Evolutionary conservation across 2,113 vertebrate genomes (phyloP), one percentile per base, ranked within the genome.

Genomic region (Cebidichthys violaceus): DNA sequence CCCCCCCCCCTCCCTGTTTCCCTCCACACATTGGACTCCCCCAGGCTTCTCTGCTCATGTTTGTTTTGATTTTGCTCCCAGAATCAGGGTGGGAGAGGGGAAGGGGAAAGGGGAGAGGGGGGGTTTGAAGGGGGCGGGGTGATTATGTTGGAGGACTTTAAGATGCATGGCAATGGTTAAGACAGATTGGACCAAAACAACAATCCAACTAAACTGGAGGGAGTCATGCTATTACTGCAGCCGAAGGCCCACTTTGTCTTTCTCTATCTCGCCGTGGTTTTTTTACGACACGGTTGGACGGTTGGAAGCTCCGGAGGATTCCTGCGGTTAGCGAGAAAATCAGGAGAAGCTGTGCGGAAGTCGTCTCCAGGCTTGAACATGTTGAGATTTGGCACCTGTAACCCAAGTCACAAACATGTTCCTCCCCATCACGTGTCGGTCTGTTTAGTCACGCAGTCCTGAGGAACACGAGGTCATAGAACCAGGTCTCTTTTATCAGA

Each of bases 21-120:
- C 81, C 71, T 82, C 71, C 55, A 75, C 85, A 77, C 90, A 79
- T 85, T 75, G 79, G 76, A 81, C 84, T 86, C 86, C 87, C 87
- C 72, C 35, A 87, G 88, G 88, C 89, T 84, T 74, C 86, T 83
- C 90, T 76, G 82, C 92, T 91, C 86, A 33, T 94, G 92, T 94
- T 95, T 95, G 86, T 94, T 95, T 95, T 95, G 94, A 94, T 92
- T 93, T 83, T 86, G 92, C 92, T 95, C 94, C 94, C 92, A 94
- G 94, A 94, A 87, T 85, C 60, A 62, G 80, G 81, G 69, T 55
- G 75, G 55, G 74, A 78, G 3, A 24, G 55, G n/a, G 24, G 11
- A 1, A 13, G 69, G 55, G 75, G 79, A 8, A n/a, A n/a, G n/a
- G n/a, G 10, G 9, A 11, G 71, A 70, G 43, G 33, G 31, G 20